A percentile compares a stretch with the other conserved stretches of the same genome.
phyloP scores from a whole-genome alignment of 2,113 vertebrate genomes.

The Oncorhynchus nerka region DNA sequence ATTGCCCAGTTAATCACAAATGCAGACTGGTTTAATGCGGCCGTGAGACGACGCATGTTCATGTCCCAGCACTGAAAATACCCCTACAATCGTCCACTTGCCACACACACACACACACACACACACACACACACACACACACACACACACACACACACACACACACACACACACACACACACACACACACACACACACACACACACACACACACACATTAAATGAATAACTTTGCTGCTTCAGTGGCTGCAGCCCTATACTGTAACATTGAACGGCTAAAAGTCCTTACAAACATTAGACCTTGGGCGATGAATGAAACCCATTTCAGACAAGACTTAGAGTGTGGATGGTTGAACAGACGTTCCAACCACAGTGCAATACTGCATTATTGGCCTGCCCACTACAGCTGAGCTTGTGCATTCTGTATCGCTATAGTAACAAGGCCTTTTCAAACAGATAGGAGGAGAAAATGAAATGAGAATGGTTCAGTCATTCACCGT shows the following conservation, averaged over 20 bases:
- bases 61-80: neutral
- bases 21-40: neutral
- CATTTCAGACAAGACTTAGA: neutral
- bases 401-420: neutral
- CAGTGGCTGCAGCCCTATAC: neutral
- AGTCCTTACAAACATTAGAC: slow-evolving; percentile 11
- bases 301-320: slow-evolving; percentile 11
- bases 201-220: too few relatives aligned
- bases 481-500: neutral
- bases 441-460: slow-evolving; percentile 14
- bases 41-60: neutral
- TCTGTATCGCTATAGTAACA: slow-evolving; percentile 19
- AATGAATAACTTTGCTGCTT: neutral
- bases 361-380: neutral
- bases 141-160: neutral
- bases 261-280: neutral
- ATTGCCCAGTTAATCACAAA: slow-evolving; percentile 3
- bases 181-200: neutral
- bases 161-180: neutral
- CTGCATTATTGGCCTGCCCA: neutral
- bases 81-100: neutral
- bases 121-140: neutral
- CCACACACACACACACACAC: neutral
- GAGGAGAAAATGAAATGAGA: slow-evolving; percentile 8
- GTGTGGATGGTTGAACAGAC: neutral